A percentile compares a stretch with the other conserved stretches of the same genome.
phyloP scores from a whole-genome alignment of 2,888 invertebrate species.

The Apotomis capreana region DNA sequence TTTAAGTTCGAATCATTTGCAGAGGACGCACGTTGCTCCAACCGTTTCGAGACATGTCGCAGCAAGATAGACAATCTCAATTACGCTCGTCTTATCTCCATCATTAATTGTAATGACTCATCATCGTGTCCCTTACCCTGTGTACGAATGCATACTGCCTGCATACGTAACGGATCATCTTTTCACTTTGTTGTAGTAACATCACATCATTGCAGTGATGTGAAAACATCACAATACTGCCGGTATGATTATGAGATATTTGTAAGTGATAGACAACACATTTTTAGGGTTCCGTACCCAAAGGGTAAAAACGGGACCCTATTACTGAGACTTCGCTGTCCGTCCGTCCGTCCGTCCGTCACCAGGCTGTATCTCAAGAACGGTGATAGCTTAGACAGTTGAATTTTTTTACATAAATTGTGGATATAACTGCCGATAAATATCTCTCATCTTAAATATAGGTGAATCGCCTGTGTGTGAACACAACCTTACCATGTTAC shows the following conservation, averaged over 20 bases:
- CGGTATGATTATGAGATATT: too few species aligned
- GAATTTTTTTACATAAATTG: background rate
- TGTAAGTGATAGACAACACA: too few species aligned
- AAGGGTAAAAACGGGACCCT: too few species aligned
- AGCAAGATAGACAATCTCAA: constrained; percentile 31
- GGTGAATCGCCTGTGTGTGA: background rate
- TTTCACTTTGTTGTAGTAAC: background rate
- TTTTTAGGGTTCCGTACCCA: too few species aligned
- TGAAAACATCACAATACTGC: background rate
- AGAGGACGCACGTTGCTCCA: constrained; percentile 7
- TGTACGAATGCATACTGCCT: constrained; percentile 7
- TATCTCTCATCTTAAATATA: background rate
- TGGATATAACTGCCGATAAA: background rate
- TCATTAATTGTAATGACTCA: constrained; percentile 37
- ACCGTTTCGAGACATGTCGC: constrained; percentile 20
- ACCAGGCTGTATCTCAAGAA: too few species aligned
- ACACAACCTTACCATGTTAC: background rate
- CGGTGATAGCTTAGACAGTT: too few species aligned
- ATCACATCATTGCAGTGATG: too few species aligned
- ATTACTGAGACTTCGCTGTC: too few species aligned
- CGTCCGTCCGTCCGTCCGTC: too few species aligned
- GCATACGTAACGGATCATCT: background rate
- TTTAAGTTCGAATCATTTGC: constrained; percentile 10
- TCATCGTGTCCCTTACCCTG: constrained; percentile 14
- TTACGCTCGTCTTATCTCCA: constrained; percentile 25